phyloP scores from a whole-genome alignment of 2,888 invertebrate genomes.

The Serripes groenlandicus region DNA sequence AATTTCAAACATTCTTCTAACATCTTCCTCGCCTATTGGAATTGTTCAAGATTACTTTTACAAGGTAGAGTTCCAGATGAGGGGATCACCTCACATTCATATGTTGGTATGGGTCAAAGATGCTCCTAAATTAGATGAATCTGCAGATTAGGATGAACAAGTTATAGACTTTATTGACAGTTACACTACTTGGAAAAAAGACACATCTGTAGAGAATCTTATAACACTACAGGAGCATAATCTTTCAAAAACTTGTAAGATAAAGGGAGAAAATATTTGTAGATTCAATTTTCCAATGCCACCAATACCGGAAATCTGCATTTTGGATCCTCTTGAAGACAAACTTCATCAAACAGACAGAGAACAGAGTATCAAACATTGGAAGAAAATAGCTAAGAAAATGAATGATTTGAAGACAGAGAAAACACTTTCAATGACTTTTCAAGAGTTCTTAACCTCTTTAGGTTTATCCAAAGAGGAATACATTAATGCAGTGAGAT shows the following conservation, averaged over 20 bases:
- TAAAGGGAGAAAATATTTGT: constrained; percentile 32
- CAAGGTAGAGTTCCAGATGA: constrained; percentile 59
- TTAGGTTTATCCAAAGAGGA: constrained; percentile 44
- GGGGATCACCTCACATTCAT: constrained; percentile 60
- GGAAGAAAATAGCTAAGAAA: not conserved
- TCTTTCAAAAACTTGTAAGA: constrained; percentile 39
- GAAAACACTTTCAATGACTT: constrained; percentile 19
- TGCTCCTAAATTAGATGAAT: constrained; percentile 37
- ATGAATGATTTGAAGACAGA: constrained; percentile 10
- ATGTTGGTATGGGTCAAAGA: constrained; percentile 49
- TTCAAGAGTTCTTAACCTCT: constrained; percentile 15
- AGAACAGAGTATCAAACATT: not conserved
- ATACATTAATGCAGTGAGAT: constrained; percentile 41
- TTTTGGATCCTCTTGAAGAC: too few species aligned
- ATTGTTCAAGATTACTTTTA: constrained; percentile 55
- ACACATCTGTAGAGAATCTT: too few species aligned
- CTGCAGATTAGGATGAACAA: not conserved
- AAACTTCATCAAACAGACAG: not conserved
- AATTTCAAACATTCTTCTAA: constrained; percentile 22
- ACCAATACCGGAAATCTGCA: constrained; percentile 35
- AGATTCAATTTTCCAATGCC: constrained; percentile 54
- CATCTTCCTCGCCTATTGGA: constrained; percentile 36
- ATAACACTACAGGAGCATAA: too few species aligned
- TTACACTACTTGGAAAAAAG: constrained; percentile 24
- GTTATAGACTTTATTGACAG: constrained; percentile 36